Evolutionary conservation across 2,888 invertebrate genomes (phyloP).

Genomic region (Calameuta pallipes): DNA sequence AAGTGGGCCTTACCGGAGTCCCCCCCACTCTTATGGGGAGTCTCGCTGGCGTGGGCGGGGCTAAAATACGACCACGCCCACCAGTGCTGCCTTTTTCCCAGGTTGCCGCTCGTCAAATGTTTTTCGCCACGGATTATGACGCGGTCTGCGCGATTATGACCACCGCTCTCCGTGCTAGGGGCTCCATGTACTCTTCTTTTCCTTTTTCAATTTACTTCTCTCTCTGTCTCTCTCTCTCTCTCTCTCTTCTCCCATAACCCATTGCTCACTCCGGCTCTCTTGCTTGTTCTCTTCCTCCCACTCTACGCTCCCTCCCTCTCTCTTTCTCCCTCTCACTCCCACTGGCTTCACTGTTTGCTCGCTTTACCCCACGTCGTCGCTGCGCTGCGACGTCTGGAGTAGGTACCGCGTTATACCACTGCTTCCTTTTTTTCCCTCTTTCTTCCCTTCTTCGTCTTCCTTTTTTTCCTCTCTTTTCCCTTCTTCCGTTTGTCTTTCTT

Average conservation of each 20-base stretch:
- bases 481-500: slow-evolving; percentile 25
- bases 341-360: slow-evolving; percentile 28
- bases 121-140: slow-evolving; percentile 67
- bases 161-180: slow-evolving; percentile 43
- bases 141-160: slow-evolving; percentile 66
- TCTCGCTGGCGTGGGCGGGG: slow-evolving; percentile 17
- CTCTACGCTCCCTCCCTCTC: slow-evolving; percentile 22
- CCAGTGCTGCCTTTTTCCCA: slow-evolving; percentile 56
- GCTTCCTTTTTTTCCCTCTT: slow-evolving; percentile 13
- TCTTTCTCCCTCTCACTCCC: slow-evolving; percentile 4
- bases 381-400: slow-evolving; percentile 22
- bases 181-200: slow-evolving; percentile 24
- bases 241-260: slow-evolving; percentile 14
- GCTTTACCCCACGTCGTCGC: slow-evolving; percentile 17
- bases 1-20: background rate
- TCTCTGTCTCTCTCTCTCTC: slow-evolving; percentile 22
- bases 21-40: background rate
- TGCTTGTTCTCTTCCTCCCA: slow-evolving; percentile 25
- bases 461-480: slow-evolving; percentile 19
- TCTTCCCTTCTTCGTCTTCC: slow-evolving; percentile 13
- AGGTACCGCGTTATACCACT: slow-evolving; percentile 13
- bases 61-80: slow-evolving; percentile 43
- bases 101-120: slow-evolving; percentile 62
- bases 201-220: slow-evolving; percentile 13
- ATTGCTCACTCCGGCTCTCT: slow-evolving; percentile 25